These are phyloP conservation scores for Myocastor coypus DNA, from an alignment of 2,113 vertebrate species.

Conservation along the genomic window DNA sequence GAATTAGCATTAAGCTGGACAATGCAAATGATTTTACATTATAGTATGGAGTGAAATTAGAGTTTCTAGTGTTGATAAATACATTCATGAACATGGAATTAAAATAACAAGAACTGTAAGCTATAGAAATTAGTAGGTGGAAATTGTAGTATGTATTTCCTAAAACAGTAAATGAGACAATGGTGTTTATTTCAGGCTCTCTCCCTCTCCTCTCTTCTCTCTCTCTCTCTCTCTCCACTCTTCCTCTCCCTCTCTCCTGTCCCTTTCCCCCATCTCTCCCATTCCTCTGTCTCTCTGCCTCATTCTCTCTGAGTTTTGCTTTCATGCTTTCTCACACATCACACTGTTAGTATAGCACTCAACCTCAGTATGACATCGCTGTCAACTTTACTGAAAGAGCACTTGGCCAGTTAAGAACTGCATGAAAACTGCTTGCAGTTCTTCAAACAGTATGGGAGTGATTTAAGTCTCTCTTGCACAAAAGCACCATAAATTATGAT, in stretches of 20 bases:
- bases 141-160: background rate
- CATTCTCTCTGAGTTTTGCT: background rate
- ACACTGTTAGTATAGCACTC: background rate
- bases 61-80: background rate
- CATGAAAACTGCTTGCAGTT: constrained; percentile 29
- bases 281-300: too few relatives aligned
- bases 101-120: background rate
- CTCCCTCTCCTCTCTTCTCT: background rate
- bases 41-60: background rate
- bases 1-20: background rate
- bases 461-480: background rate
- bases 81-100: background rate
- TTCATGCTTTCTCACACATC: background rate
- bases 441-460: background rate
- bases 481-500: constrained; percentile 14
- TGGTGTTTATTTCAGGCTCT: background rate
- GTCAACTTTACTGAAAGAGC: background rate
- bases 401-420: background rate
- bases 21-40: background rate
- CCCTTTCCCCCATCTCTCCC: too few relatives aligned
- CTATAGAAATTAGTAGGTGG: background rate
- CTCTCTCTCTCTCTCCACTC: too few relatives aligned
- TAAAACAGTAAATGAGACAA: background rate
- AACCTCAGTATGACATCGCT: background rate
- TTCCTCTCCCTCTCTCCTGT: background rate